These are phyloP conservation scores for Caenorhabditis sp. DNA, from an alignment of 2,888 invertebrate species.

Conservation along the genomic window DNA sequence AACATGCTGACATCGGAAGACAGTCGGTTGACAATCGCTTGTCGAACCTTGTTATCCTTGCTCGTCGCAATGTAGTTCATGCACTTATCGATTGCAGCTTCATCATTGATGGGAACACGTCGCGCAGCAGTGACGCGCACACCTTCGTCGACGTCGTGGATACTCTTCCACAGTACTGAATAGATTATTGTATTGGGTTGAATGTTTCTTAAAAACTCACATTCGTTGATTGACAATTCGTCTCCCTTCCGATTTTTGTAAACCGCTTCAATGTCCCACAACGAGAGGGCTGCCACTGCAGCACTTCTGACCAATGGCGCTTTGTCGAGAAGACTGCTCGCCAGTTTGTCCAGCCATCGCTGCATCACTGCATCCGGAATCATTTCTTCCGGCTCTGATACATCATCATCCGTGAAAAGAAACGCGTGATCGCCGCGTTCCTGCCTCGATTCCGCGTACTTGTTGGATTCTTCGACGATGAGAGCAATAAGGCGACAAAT, in stretches of 20 bases:
- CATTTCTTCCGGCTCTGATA: slow-evolving; percentile 10
- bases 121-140: slow-evolving; percentile 39
- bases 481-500: slow-evolving; percentile 17
- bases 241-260: slow-evolving; percentile 1
- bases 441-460: slow-evolving; percentile 26
- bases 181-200: neutral
- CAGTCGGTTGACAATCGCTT: slow-evolving; percentile 33
- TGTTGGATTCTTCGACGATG: slow-evolving; percentile 36
- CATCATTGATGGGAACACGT: slow-evolving; percentile 37
- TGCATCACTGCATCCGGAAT: slow-evolving; percentile 43
- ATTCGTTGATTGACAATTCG: slow-evolving; percentile 29
- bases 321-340: slow-evolving; percentile 42
- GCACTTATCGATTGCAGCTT: slow-evolving; percentile 43
- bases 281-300: slow-evolving; percentile 28
- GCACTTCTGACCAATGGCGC: slow-evolving; percentile 35
- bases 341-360: slow-evolving; percentile 39
- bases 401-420: slow-evolving; percentile 40
- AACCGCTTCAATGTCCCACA: slow-evolving; percentile 23
- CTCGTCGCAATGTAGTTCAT: slow-evolving; percentile 47
- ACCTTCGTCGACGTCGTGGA: slow-evolving; percentile 51
- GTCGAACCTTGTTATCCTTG: slow-evolving; percentile 41
- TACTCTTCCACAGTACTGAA: slow-evolving; percentile 52
- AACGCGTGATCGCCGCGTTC: slow-evolving; percentile 35
- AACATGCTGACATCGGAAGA: slow-evolving; percentile 38
- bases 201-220: slow-evolving; percentile 23